These are phyloP conservation scores for Tachysurus vachellii DNA, from an alignment of 2,113 vertebrate species.

Conservation along the genomic window DNA sequence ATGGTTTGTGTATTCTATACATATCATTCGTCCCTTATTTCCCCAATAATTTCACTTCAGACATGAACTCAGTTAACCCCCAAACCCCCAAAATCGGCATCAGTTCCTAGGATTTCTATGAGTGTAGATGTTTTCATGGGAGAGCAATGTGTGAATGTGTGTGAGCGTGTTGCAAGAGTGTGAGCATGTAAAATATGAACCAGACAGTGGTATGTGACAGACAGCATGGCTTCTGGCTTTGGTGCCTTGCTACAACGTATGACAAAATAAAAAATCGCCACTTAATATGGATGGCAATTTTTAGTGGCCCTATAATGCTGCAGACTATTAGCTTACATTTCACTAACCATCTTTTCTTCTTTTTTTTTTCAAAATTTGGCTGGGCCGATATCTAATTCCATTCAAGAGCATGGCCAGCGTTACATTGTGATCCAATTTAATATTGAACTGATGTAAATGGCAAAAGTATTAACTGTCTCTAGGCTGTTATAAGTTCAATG, in stretches of 20 bases:
- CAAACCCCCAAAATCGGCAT: conserved; percentile 75
- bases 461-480: conserved; percentile 56
- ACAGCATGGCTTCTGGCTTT: conserved; percentile 87
- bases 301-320: conserved; percentile 99
- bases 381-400: conserved; percentile 74
- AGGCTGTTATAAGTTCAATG: conserved; percentile 53
- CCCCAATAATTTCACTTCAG: conserved; percentile 64
- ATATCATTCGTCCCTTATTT: conserved; percentile 71
- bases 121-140: conserved; percentile 46
- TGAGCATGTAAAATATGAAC: conserved; percentile 40
- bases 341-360: conserved; percentile 77
- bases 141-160: conserved; percentile 43
- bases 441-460: conserved; percentile 57
- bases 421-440: conserved; percentile 60
- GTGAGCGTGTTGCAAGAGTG: conserved; percentile 40
- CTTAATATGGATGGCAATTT: conserved; percentile 95
- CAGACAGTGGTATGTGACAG: conserved; percentile 63
- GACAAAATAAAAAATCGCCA: conserved; percentile 81
- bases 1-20: conserved; percentile 46
- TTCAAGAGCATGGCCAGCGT: conserved; percentile 73
- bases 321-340: conserved; percentile 96
- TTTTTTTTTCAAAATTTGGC: conserved; percentile 67
- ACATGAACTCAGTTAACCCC: conserved; percentile 56
- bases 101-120: conserved; percentile 71
- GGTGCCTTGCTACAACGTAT: conserved; percentile 94